Evolutionary conservation across 2,888 invertebrate genomes (phyloP).

Genomic region (Plusia festucae): DNA sequence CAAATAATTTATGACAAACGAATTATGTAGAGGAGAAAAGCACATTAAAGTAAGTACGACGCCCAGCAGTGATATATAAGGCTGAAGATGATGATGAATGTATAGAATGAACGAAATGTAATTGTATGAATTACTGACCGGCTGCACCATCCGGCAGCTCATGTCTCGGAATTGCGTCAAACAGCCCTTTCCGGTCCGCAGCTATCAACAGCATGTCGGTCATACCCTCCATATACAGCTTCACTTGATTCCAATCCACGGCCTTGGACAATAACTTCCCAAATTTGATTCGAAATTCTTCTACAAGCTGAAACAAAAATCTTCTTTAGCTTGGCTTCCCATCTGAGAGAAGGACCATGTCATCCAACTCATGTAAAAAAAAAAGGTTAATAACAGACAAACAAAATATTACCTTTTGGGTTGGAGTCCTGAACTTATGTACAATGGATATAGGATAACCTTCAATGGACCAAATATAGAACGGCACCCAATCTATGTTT

Average conservation of each 20-base stretch:
- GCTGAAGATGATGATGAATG: not conserved
- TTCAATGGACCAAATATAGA: conserved; percentile 73
- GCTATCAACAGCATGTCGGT: conserved; percentile 70
- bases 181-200: conserved; percentile 70
- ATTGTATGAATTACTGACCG: conserved; percentile 52
- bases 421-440: conserved; percentile 72
- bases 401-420: conserved; percentile 66
- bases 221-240: conserved; percentile 65
- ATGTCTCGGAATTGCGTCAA: conserved; percentile 62
- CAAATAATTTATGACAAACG: too few relatives aligned
- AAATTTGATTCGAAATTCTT: conserved; percentile 62
- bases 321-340: not conserved
- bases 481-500: conserved; percentile 75
- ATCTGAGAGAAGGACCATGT: too few relatives aligned
- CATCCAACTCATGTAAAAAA: too few relatives aligned
- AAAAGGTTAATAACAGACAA: not conserved
- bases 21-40: too few relatives aligned
- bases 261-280: conserved; percentile 55
- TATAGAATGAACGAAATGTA: too few relatives aligned
- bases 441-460: conserved; percentile 35
- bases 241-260: conserved; percentile 75
- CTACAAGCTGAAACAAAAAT: conserved; percentile 62
- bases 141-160: conserved; percentile 56
- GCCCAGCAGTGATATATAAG: too few relatives aligned
- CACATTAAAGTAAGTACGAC: too few relatives aligned